Evolutionary conservation across 2,888 invertebrate species (phyloP).

Genomic region (Cerastis leucographa): DNA sequence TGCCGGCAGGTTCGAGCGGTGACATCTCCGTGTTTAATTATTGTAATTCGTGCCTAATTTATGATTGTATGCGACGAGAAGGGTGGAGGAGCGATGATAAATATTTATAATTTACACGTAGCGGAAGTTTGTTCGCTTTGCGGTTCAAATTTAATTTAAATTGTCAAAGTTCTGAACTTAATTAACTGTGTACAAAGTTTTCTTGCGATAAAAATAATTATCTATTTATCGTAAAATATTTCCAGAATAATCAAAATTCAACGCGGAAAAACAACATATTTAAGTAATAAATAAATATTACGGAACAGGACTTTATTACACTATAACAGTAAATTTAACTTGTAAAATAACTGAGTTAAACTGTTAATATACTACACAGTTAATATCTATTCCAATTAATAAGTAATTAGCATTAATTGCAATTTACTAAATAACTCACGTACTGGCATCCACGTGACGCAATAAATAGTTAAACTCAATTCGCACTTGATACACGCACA

Average conservation of each 20-base stretch:
- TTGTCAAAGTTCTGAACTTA: slow-evolving; percentile 34
- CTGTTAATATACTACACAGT: slow-evolving; percentile 37
- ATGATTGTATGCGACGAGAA: slow-evolving; percentile 67
- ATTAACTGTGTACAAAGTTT: slow-evolving; percentile 23
- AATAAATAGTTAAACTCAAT: slow-evolving; percentile 75
- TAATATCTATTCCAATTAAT: slow-evolving; percentile 65
- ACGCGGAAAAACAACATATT: background rate
- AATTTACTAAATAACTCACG: slow-evolving; percentile 68
- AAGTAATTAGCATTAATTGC: slow-evolving; percentile 71
- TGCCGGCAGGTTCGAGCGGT: slow-evolving; percentile 71
- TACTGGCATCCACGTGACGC: slow-evolving; percentile 81
- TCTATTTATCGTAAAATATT: background rate
- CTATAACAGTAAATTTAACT: slow-evolving; percentile 26
- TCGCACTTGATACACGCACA: slow-evolving; percentile 73
- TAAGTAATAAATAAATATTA: background rate
- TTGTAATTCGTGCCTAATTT: slow-evolving; percentile 63
- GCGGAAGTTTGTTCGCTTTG: slow-evolving; percentile 58
- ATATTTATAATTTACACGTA: slow-evolving; percentile 64
- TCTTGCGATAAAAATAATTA: slow-evolving; percentile 17
- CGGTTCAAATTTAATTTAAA: slow-evolving; percentile 49
- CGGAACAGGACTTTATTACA: slow-evolving; percentile 24
- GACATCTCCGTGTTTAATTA: slow-evolving; percentile 67
- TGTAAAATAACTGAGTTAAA: slow-evolving; percentile 26
- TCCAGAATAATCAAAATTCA: slow-evolving; percentile 6
- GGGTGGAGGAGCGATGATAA: slow-evolving; percentile 67